Base-by-base conservation (phyloP, 1,140 invertebrate genomes). In the Eriosoma lanigerum region DNA sequence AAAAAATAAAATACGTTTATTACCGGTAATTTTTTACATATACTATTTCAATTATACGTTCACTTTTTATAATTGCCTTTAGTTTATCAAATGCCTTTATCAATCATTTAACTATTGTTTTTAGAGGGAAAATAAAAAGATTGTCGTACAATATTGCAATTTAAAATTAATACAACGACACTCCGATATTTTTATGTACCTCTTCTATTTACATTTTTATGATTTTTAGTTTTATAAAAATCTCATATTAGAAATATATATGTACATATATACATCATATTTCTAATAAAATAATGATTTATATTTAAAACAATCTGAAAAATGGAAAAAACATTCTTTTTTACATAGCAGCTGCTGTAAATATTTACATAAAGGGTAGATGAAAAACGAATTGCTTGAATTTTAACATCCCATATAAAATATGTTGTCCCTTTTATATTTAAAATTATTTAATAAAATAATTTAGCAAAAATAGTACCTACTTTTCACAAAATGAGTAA, bases 291-390 rank as follows among this genome's bases (percentile, higher is more conserved):
- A 48, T 8, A 1, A 68, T 46, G 38, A 68, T 68, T 68, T 68
- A 68, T 48, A 24, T 68, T 46, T 46, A 48, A 68, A 48, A 44
- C 13, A 17, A 1, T 48, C 48, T 48, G 17, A 62, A 46, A 44
- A 48, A 48, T 13, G 13, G 13, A 48, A 68, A 48, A 24, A 5
- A n/a, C 8, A 9, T 2, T 1, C 15, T 48, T 68, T 68, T 68
- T 68, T 26, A 48, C 13, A 68, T 68, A 8, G 38, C 64, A 68
- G 38, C 38, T 48, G 64, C 38, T 68, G 38, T 68, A 68, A 68
- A 68, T 48, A 68, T 68, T 68, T 68, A 68, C 44, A 68, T 68
- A 68, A 68, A 68, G 46, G 15, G 64, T 68, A 24, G 8, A 48
- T 19, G 32, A 9, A 58, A 68, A 6, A 19, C 21, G 13, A 10